phyloP scores from a whole-genome alignment of 2,113 vertebrate genomes.

The Pao palembangensis region DNA sequence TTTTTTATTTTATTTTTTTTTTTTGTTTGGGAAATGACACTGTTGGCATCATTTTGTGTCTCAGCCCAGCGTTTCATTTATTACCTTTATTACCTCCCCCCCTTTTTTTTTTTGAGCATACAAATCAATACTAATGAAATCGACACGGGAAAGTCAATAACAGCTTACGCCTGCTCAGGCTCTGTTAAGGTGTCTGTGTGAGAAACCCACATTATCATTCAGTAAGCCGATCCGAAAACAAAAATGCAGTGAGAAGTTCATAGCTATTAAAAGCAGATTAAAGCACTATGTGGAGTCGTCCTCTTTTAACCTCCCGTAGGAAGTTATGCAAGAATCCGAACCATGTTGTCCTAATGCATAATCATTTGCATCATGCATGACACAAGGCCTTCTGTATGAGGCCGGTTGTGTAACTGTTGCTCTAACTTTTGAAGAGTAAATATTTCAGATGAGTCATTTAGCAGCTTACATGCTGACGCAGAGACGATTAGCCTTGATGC shows the following conservation, averaged over 20 bases:
- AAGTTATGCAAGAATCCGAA: background rate
- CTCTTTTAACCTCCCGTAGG: background rate
- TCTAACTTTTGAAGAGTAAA: slow-evolving; percentile 27
- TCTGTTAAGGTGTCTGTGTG: background rate
- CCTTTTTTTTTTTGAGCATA: slow-evolving; percentile 7
- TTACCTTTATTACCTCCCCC: background rate
- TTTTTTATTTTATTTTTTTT: too few species aligned
- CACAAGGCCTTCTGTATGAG: background rate
- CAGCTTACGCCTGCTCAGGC: background rate
- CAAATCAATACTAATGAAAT: slow-evolving; percentile 14
- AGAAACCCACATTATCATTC: background rate
- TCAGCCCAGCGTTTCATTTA: slow-evolving; percentile 2
- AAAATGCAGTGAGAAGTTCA: background rate
- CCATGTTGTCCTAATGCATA: background rate
- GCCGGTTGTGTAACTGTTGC: slow-evolving; percentile 19
- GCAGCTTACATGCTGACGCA: slow-evolving; percentile 24
- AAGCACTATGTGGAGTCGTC: background rate
- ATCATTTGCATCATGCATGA: background rate
- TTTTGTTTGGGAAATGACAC: too few species aligned
- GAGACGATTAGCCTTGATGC: slow-evolving; percentile 36
- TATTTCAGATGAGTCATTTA: slow-evolving; percentile 15
- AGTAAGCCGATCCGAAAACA: background rate
- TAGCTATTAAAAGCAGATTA: slow-evolving; percentile 1
- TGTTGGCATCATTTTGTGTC: too few species aligned
- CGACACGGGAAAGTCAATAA: slow-evolving; percentile 1